Conservation (phyloP, 2,113 vertebrate species). For the Cyanoderma ruficeps region DNA sequence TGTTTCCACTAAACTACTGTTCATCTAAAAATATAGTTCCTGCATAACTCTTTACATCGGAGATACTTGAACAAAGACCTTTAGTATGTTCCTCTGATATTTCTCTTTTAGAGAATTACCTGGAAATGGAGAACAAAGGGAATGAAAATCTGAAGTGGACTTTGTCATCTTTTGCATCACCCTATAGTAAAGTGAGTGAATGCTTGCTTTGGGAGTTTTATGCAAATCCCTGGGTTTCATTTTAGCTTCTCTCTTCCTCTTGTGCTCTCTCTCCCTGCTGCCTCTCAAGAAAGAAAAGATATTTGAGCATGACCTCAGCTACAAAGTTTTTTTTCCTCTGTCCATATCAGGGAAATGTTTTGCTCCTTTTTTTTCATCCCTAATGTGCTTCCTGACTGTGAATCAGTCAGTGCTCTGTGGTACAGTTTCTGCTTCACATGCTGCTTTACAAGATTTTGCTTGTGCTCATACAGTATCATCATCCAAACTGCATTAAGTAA, state of each 20-base stretch:
- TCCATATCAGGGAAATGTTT: neutral
- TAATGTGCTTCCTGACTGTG: neutral
- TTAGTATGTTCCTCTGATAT: neutral
- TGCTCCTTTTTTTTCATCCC: neutral
- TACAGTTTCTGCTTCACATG: neutral
- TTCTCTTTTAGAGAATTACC: conserved; percentile 72
- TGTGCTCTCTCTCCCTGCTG: neutral
- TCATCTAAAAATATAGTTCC: neutral
- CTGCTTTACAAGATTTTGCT: neutral
- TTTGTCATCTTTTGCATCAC: conserved; percentile 90
- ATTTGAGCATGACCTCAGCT: neutral
- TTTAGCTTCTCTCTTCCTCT: neutral
- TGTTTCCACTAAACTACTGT: neutral
- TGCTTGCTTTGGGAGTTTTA: neutral
- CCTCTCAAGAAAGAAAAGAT: neutral
- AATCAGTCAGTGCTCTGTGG: neutral
- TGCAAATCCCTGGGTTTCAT: neutral
- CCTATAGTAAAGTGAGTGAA: conserved; percentile 90
- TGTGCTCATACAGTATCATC: neutral
- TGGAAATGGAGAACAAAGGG: conserved; percentile 88
- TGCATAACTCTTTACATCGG: neutral
- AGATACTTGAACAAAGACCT: neutral
- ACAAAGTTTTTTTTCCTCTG: neutral
- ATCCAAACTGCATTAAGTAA: neutral
- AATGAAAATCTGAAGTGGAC: conserved; percentile 85